Evolutionary conservation across 2,113 vertebrate genomes (phyloP).

Genomic region (Zapus hudsonius): DNA sequence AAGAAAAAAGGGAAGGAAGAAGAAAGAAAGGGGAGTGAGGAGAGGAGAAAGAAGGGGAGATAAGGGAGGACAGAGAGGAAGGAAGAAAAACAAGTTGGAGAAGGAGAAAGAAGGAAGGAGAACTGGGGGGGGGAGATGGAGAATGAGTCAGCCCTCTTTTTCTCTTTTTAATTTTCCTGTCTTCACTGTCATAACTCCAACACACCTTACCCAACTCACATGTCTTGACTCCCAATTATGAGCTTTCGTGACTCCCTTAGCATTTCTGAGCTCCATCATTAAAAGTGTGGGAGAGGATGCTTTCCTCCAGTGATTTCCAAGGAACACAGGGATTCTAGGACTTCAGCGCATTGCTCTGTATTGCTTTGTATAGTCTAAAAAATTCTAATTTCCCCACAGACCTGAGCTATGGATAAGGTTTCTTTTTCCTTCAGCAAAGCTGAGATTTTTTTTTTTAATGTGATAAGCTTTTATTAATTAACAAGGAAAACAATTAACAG

Average conservation of each 20-base stretch:
- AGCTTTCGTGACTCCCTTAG: neutral
- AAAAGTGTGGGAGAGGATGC: neutral
- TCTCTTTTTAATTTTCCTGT: neutral
- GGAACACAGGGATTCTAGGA: neutral
- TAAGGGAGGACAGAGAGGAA: no score
- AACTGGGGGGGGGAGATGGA: neutral
- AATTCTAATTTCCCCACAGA: neutral
- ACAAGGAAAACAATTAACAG: neutral
- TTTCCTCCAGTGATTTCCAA: neutral
- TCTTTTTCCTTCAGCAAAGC: neutral
- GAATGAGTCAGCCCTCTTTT: neutral
- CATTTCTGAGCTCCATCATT: neutral
- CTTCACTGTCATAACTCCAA: neutral
- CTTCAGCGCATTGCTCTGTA: neutral
- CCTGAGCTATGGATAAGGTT: neutral
- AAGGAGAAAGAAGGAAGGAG: neutral
- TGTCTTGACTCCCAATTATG: neutral
- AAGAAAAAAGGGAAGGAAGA: no score
- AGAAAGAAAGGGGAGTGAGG: no score
- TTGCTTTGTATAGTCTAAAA: conserved; percentile 27
- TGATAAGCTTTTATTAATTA: neutral
- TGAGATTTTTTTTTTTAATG: neutral
- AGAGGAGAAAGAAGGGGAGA: neutral
- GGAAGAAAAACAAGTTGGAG: neutral
- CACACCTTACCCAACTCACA: neutral